Base-by-base conservation (phyloP, 2,797 vertebrate species). In the Paedocypris micromegethes region DNA sequence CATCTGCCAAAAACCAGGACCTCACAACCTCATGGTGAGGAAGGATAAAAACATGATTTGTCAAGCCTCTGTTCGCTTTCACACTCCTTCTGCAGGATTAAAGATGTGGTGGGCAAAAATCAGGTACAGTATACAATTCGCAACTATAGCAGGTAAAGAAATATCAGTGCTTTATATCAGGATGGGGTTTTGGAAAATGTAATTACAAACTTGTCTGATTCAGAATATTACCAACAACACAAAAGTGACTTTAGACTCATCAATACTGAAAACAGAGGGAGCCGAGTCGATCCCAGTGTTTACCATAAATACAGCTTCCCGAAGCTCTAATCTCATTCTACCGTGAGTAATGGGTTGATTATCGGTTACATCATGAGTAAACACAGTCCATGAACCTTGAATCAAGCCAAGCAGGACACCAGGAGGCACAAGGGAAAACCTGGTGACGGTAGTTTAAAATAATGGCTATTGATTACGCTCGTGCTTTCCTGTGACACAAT, bases 1-100 rank as follows among this genome's bases (percentile, higher is more conserved):
- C 74, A 77, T 81, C 80, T 65, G 76, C 74, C 67, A 55, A 68
- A 69, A 68, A 71, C 66, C 43, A 70, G 37, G 52, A 49, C 48
- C 58, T 46, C 48, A 9, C 49, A 23, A 47, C 7, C 9, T 43
- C 42, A 9, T 44, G 64, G 9, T 66, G 67, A 67, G 45, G 8
- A 6, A 9, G 45, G 54, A 70, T 38, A 56, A 57, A 74, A 75
- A 66, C 70, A 71, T 38, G 8, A 68, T 43, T 39, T 0, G n/a
- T 48, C 4, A 5, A 37, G 42, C 52, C 43, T 6, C 6, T 38
- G 9, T 47, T 67, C 40, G 40, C 57, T 42, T 6, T 3, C 2
- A 48, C 2, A 6, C 39, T 54, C 41, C 42, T 23, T 44, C n/a
- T 57, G 37, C n/a, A n/a, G 39, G 3, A 0, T 47, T 56, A 56